Percentiles rank a stretch among this genome's conserved stretches.
Evolutionary conservation across 2,797 vertebrate species (phyloP).

Genomic region (Coccyzus lansbergi): DNA sequence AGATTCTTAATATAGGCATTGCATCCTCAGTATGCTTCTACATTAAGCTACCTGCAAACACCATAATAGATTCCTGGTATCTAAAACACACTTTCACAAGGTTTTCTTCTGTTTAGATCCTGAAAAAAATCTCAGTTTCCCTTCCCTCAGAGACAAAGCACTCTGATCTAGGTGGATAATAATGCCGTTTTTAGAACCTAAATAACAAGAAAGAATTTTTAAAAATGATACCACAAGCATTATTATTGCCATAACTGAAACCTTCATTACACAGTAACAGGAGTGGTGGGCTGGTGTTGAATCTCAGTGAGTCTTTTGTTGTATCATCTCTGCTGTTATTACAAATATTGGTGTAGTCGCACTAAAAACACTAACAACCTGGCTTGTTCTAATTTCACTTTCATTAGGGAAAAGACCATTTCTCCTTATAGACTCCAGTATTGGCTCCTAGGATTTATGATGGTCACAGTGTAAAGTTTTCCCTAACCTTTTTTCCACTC

Average conservation of each 20-base stretch:
- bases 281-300: fast-evolving
- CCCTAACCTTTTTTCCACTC: not conserved
- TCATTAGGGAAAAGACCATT: not conserved
- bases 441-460: not conserved
- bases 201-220: not conserved
- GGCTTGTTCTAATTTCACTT: not conserved
- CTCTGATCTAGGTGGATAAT: not conserved
- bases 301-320: not conserved
- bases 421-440: not conserved
- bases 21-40: not conserved
- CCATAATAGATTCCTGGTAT: fast-evolving
- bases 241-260: not conserved
- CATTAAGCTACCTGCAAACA: not conserved
- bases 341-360: no score
- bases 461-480: not conserved
- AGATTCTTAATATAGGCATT: not conserved
- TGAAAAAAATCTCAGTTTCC: not conserved
- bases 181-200: not conserved
- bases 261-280: not conserved
- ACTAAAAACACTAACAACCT: not conserved
- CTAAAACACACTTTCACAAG: fast-evolving
- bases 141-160: not conserved
- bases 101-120: not conserved
- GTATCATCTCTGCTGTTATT: not conserved
- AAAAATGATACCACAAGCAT: not conserved